Percentiles rank a stretch among this genome's conserved stretches.
Conservation (phyloP, 2,113 vertebrate species). For the Rafetus swinhoei region DNA sequence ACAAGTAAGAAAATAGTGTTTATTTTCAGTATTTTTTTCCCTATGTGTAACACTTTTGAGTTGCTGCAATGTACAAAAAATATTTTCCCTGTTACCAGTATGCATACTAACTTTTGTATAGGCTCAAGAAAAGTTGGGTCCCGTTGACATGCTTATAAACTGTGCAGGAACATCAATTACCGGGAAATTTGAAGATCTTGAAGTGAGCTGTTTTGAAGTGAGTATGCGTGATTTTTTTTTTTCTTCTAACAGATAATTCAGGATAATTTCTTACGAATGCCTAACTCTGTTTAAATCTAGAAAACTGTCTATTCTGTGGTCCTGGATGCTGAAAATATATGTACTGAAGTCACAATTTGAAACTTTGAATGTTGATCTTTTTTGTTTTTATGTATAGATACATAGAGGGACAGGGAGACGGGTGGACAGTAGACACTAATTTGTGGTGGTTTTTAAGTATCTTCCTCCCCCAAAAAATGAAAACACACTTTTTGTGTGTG, state of each 20-base stretch:
- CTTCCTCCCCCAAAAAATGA: neutral
- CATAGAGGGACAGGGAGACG: too few relatives aligned
- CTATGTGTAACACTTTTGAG: fast-evolving
- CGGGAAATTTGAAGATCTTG: slow-evolving; percentile 94
- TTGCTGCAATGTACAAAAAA: neutral
- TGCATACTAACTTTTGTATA: slow-evolving; percentile 53
- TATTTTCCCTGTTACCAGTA: neutral
- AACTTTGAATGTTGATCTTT: neutral
- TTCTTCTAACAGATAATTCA: neutral
- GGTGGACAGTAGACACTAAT: neutral
- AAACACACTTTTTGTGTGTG: neutral
- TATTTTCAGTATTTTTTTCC: neutral
- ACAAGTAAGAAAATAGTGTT: slow-evolving; percentile 83
- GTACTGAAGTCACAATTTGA: neutral
- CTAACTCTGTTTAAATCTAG: neutral
- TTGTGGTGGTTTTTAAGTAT: neutral
- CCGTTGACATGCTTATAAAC: slow-evolving; percentile 98
- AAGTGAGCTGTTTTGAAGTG: slow-evolving; percentile 91
- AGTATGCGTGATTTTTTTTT: slow-evolving; percentile 55
- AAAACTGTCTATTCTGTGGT: neutral
- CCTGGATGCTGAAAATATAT: neutral
- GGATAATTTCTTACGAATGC: neutral
- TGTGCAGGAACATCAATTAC: slow-evolving; percentile 90
- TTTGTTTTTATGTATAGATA: neutral
- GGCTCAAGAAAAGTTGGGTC: slow-evolving; percentile 97